phyloP scores from a whole-genome alignment of 2,888 invertebrate species.

The Hetaerina titia region DNA sequence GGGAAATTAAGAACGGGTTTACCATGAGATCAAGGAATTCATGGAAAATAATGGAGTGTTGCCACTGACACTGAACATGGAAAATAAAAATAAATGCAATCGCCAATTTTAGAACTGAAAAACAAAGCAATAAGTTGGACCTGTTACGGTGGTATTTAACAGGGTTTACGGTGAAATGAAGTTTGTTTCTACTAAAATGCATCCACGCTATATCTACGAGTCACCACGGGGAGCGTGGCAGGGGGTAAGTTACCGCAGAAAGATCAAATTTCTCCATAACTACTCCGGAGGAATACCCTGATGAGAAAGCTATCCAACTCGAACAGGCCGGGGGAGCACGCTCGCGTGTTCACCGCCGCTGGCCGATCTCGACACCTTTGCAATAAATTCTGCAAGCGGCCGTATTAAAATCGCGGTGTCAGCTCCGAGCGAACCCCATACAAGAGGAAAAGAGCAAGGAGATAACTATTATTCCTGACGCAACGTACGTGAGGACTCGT shows the following conservation, averaged over 20 bases:
- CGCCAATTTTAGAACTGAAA: too few species aligned
- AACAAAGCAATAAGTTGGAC: too few species aligned
- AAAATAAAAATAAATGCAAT: too few species aligned
- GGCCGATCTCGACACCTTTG: conserved; percentile 19
- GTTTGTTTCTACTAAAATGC: too few species aligned
- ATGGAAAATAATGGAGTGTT: too few species aligned
- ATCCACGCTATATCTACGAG: too few species aligned
- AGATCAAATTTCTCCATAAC: not conserved
- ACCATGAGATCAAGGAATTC: too few species aligned
- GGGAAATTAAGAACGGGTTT: too few species aligned
- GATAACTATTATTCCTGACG: conserved; percentile 13
- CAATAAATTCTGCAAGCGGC: conserved; percentile 15
- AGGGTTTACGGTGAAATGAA: too few species aligned
- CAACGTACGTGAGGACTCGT: not conserved
- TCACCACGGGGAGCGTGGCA: too few species aligned
- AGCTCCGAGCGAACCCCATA: not conserved
- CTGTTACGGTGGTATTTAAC: too few species aligned
- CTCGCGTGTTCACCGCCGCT: not conserved
- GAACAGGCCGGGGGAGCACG: not conserved
- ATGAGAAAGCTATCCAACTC: not conserved
- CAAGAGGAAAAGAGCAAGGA: not conserved
- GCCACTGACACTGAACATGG: too few species aligned
- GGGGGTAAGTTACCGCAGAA: not conserved
- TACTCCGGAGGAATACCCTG: not conserved
- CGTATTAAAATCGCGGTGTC: not conserved